Evolutionary conservation across 2,797 vertebrate genomes (phyloP).

Genomic region (Masticophis lateralis): DNA sequence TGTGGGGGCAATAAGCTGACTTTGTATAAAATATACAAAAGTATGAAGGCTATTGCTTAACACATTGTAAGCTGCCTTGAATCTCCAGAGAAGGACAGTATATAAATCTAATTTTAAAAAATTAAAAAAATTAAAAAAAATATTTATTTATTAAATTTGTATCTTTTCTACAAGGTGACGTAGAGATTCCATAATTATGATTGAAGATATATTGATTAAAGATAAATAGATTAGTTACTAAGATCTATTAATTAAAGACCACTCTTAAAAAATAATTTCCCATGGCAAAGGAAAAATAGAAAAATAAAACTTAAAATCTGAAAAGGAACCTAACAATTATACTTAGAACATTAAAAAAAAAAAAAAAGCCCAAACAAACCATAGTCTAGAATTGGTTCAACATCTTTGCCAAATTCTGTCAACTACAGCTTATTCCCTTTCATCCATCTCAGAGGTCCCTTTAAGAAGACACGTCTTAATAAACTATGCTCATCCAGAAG

Average conservation of each 20-base stretch:
- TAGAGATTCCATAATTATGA: neutral
- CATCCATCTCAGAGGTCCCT: neutral
- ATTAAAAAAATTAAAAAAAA: too few relatives aligned
- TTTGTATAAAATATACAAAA: too few relatives aligned
- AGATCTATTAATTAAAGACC: neutral
- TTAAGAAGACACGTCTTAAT: neutral
- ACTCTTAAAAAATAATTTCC: neutral
- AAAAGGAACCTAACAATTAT: neutral
- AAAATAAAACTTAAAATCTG: neutral
- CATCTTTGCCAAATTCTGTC: neutral
- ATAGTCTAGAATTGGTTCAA: neutral
- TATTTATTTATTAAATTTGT: neutral
- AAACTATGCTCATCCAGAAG: neutral
- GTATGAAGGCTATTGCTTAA: too few relatives aligned
- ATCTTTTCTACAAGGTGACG: neutral
- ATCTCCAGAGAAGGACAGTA: too few relatives aligned
- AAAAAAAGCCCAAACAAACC: neutral
- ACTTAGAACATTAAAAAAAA: neutral
- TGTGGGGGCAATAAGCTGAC: too few relatives aligned
- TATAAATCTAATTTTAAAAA: too few relatives aligned
- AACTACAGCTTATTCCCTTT: neutral
- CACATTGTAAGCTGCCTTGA: too few relatives aligned
- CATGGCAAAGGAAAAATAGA: neutral
- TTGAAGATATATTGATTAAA: neutral
- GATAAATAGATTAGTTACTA: neutral